Base-by-base conservation (phyloP, 2,888 invertebrate species). In the Thymelicus acteon region DNA sequence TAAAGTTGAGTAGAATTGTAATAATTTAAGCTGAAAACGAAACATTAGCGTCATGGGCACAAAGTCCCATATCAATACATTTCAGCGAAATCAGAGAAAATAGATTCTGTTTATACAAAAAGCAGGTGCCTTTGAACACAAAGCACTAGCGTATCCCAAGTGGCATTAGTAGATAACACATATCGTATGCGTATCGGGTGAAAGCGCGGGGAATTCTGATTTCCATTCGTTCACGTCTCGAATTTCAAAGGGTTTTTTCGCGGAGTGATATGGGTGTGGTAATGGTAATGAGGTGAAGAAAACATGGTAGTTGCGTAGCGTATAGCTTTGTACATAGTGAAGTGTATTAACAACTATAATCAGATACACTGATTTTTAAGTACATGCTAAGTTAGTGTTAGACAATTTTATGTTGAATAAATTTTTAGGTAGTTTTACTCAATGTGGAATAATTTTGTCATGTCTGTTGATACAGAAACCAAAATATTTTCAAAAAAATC, bases 161-260 rank as follows among this genome's bases (percentile, higher is more conserved):
- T 88, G 93, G 82, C 87, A 91, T 92, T 91, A 91, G 80, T 75
- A 86, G 89, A 91, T 91, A 92, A 90, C 90, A 75, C 73, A 88
- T 90, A 91, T 86, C 87, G 91, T 90, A 91, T 91, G 83, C 90
- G 90, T 82, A 90, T 90, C 91, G 87, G 83, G 89, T 91, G 86
- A 91, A 91, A 92, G 92, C 90, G 89, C 86, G 87, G 92, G 92
- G 92, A 88, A 89, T 92, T 83, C 88, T 88, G 91, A 93, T 91
- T 90, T 92, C 86, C 86, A 89, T 89, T 81, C 81, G 80, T 75
- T 75, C 85, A 85, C 85, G 89, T 82, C 81, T 86, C 85, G 91
- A 89, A 91, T 92, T 90, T 90, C 90, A 92, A 93, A 92, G 89
- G 89, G 89, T 84, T 91, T 91, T 87, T 88, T 87, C 57, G 72